Percentiles rank a stretch among this genome's conserved stretches.
These are phyloP conservation scores for Temnothorax rugatulus DNA, from an alignment of 2,888 invertebrate species.

Conservation along the genomic window DNA sequence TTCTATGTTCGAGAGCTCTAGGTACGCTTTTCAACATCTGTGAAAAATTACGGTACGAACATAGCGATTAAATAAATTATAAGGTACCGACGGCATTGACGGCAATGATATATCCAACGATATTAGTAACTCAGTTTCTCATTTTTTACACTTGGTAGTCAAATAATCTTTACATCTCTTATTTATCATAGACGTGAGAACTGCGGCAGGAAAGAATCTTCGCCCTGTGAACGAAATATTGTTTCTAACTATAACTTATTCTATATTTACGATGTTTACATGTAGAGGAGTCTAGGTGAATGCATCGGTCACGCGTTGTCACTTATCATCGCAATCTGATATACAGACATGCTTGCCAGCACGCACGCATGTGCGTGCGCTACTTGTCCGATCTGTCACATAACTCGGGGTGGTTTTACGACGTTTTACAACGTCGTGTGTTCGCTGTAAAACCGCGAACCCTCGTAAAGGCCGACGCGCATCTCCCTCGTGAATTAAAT, in stretches of 20 bases:
- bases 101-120: not conserved
- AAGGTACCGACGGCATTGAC: not conserved
- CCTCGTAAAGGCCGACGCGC: conserved; percentile 50
- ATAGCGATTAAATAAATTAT: conserved; percentile 22
- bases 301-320: conserved; percentile 2
- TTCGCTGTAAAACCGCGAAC: conserved; percentile 53
- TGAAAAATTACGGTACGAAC: conserved; percentile 2
- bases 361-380: conserved; percentile 39
- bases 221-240: not conserved
- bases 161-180: not conserved
- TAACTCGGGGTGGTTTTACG: conserved; percentile 74
- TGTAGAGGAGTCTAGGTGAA: not conserved
- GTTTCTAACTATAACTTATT: not conserved
- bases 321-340: not conserved
- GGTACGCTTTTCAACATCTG: not conserved
- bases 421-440: conserved; percentile 56
- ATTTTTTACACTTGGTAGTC: not conserved
- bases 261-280: not conserved
- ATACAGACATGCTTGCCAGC: not conserved
- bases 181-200: not conserved
- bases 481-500: conserved; percentile 54
- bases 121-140: conserved; percentile 6
- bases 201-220: not conserved
- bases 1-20: not conserved
- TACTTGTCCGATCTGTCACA: conserved; percentile 65